Evolutionary conservation across 2,797 vertebrate genomes (phyloP).

Genomic region (Sebastes diaconus): DNA sequence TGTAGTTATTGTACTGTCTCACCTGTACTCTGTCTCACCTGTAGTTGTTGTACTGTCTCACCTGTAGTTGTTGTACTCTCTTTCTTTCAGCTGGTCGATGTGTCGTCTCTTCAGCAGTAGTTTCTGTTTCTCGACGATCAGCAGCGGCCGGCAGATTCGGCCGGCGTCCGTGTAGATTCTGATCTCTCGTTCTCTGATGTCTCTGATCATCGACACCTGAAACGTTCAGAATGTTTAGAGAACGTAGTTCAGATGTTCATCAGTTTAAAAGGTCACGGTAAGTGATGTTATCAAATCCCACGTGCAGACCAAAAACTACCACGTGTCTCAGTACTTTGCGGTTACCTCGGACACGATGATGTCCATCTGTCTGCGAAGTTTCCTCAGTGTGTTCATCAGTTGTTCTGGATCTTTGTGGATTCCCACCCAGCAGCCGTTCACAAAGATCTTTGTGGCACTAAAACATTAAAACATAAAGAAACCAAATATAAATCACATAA

Average conservation of each 20-base stretch:
- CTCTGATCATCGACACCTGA: conserved; percentile 98
- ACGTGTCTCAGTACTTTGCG: no score
- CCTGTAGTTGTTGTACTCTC: conserved; percentile 97
- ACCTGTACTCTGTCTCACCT: no score
- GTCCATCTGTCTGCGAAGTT: conserved; percentile 97
- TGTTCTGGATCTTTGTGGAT: conserved; percentile 99
- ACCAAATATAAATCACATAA: neutral
- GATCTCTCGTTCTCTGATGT: conserved; percentile 97
- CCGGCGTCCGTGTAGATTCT: conserved; percentile 98
- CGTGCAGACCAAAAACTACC: no score
- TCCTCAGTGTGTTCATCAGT: conserved; percentile 97
- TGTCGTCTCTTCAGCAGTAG: conserved; percentile 95
- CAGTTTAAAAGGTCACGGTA: neutral
- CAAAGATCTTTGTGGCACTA: conserved; percentile 99
- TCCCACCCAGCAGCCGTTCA: conserved; percentile 99
- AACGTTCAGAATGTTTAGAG: neutral
- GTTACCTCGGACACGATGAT: conserved; percentile 98
- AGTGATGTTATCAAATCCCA: no score
- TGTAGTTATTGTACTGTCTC: no score
- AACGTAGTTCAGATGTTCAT: neutral
- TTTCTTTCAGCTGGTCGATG: conserved; percentile 97
- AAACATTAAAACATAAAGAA: neutral
- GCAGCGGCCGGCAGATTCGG: conserved; percentile 93
- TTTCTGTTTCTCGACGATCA: conserved; percentile 98
- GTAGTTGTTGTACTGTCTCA: no score